phyloP scores from a whole-genome alignment of 1,140 invertebrate genomes.

The Zaprionus gabonicus region DNA sequence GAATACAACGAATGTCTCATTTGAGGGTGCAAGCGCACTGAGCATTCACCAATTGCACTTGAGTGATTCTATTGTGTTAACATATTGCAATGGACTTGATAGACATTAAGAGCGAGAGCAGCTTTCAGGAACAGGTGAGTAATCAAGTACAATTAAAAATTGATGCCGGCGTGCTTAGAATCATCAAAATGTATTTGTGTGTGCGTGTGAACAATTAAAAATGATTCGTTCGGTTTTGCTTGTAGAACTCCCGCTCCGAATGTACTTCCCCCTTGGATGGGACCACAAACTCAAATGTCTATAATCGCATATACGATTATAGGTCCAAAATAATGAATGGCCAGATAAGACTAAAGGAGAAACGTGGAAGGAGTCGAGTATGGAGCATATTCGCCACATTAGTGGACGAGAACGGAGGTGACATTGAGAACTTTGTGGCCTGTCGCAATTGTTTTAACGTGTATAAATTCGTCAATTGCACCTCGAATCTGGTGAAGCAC shows the following conservation, averaged over 20 bases:
- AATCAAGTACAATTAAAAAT: background rate
- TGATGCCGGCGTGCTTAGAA: too few relatives aligned
- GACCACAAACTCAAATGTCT: background rate
- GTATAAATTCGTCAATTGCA: constrained; percentile 1
- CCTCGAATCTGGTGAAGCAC: constrained; percentile 8
- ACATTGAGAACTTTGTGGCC: constrained; percentile 3
- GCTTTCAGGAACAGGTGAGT: constrained; percentile 3
- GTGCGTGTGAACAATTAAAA: background rate
- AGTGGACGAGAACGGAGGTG: background rate
- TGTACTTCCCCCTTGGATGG: background rate
- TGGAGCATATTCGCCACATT: constrained; percentile 8
- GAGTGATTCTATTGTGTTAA: background rate
- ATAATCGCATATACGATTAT: constrained; percentile 1
- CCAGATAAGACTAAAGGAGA: constrained; percentile 7
- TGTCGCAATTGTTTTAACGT: constrained; percentile 13
- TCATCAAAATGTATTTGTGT: background rate
- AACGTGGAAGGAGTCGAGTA: background rate
- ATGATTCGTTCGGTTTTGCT: background rate
- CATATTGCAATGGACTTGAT: background rate
- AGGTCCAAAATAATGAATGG: constrained; percentile 11
- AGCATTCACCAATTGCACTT: background rate
- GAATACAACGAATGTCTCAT: constrained; percentile 8
- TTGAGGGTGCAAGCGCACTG: background rate
- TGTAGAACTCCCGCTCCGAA: background rate
- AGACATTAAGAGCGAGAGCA: background rate